Percentiles rank a stretch among this genome's conserved stretches.
phyloP scores from a whole-genome alignment of 2,888 invertebrate genomes.

The Andrena bucephala region DNA sequence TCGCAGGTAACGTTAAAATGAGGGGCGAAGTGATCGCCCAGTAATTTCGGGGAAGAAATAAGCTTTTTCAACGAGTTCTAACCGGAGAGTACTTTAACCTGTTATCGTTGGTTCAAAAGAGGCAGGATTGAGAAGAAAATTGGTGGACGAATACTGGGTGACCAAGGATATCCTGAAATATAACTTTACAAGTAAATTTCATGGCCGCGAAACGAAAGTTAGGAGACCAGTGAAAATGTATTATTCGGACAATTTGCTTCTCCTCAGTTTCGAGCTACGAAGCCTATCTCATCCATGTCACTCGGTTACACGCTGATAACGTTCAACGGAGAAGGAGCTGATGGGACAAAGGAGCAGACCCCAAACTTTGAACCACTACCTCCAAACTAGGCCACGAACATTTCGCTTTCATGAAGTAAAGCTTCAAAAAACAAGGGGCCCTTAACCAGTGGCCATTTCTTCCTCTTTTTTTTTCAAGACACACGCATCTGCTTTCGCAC shows the following conservation, averaged over 20 bases:
- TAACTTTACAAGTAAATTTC: slow-evolving; percentile 27
- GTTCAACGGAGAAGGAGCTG: slow-evolving; percentile 1
- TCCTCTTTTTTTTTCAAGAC: not conserved
- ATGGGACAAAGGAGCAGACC: slow-evolving; percentile 42
- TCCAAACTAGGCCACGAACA: slow-evolving; percentile 33
- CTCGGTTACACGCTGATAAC: slow-evolving; percentile 19
- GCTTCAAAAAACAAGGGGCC: slow-evolving; percentile 11
- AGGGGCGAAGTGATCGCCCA: not conserved
- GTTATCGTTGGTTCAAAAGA: slow-evolving; percentile 3
- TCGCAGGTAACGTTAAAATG: not conserved
- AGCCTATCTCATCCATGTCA: slow-evolving; percentile 19
- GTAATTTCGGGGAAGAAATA: not conserved
- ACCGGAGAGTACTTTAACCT: slow-evolving; percentile 20
- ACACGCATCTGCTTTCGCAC: too few species aligned
- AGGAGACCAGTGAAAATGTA: slow-evolving; percentile 40
- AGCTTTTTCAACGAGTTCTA: slow-evolving; percentile 32
- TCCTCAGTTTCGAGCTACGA: slow-evolving; percentile 11
- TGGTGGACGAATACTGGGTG: slow-evolving; percentile 5
- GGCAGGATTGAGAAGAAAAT: not conserved
- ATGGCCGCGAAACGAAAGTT: slow-evolving; percentile 36
- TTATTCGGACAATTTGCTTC: slow-evolving; percentile 60
- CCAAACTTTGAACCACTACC: slow-evolving; percentile 24
- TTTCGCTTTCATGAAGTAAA: slow-evolving; percentile 19
- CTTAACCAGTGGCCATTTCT: not conserved
- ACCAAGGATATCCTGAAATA: not conserved